These are phyloP conservation scores for Leptestheria dahalacensis DNA, from an alignment of 1,140 invertebrate genomes.

Conservation along the genomic window DNA sequence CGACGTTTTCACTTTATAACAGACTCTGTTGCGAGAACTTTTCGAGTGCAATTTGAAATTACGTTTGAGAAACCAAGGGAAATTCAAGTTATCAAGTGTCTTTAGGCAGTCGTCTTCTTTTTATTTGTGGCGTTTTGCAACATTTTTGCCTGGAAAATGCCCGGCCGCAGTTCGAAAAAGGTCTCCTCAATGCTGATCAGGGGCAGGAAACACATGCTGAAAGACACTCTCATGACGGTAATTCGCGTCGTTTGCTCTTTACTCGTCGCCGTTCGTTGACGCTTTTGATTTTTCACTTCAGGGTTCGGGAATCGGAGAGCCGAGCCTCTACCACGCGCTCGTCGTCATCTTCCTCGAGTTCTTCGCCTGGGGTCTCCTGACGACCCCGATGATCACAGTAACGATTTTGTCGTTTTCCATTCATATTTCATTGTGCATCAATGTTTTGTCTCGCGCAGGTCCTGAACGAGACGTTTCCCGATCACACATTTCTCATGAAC, in stretches of 20 bases:
- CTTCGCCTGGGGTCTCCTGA: constrained; percentile 97
- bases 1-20: neutral
- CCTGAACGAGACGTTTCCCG: constrained; percentile 91
- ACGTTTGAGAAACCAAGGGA: too few relatives aligned
- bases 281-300: constrained; percentile 24
- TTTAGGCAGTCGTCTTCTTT: too few relatives aligned
- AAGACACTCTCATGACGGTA: constrained; percentile 15
- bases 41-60: too few relatives aligned
- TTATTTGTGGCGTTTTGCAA: too few relatives aligned
- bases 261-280: neutral
- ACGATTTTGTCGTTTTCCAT: constrained; percentile 10
- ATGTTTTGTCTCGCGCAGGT: constrained; percentile 39
- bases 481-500: constrained; percentile 99
- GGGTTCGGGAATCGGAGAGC: constrained; percentile 76
- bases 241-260: neutral
- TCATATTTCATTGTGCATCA: constrained; percentile 9
- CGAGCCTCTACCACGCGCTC: constrained; percentile 92
- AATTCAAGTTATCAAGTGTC: too few relatives aligned
- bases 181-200: constrained; percentile 8
- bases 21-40: too few relatives aligned
- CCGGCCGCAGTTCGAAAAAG: constrained; percentile 14
- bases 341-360: constrained; percentile 99
- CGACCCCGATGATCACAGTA: constrained; percentile 93
- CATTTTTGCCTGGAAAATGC: too few relatives aligned
- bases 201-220: constrained; percentile 12